Evolutionary conservation across 2,113 vertebrate genomes (phyloP), one percentile per base, ranked within the genome.

Genomic region (Gopherus evgoodei): DNA sequence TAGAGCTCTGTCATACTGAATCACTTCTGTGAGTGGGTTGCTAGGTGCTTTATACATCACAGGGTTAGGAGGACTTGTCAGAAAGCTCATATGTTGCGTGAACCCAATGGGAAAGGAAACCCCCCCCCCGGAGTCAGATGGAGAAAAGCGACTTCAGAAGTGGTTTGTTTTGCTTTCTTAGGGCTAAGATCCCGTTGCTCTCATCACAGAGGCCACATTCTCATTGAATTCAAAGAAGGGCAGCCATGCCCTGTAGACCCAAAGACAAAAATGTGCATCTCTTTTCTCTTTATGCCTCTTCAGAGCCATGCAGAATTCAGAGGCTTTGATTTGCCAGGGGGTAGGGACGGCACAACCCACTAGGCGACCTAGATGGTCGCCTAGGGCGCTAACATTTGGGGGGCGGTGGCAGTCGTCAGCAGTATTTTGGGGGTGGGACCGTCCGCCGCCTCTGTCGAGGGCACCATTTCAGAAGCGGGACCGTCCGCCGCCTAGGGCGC

Each of bases 301-400:
- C 91, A 81, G 85, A 88, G 92, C 38, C 8, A 75, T 0, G 52
- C 59, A 1, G 29, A 0, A 16, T 1, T 17, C 38, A 83, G 19
- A 79, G 90, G 93, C 59, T 96, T 93, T 91, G 96, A 94, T 97
- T 94, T 96, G 96, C 95, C 93, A 96, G 95, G 94, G 92, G 96
- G 91, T 10, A 49, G 47, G 47, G 47, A 10, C 3, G 47, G 47
- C 47, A 3, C 47, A 49, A 11, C 47, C 47, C 47, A 49, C 11
- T 49, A 49, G 47, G 47, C 10, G 47, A 49, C 47, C 47, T 49
- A 49, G 47, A 10, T 11, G 3, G 47, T 49, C 10, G 10, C 47
- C 47, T 49, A 49, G 47, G 47, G 47, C 10, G 10, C 47, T 49
- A 49, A 49, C 47, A 49, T 49, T 49, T 49, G 11, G 47, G 47